Percentiles rank a stretch among this genome's conserved stretches.
phyloP scores from a whole-genome alignment of 2,888 invertebrate species.

The Lasius platythorax region DNA sequence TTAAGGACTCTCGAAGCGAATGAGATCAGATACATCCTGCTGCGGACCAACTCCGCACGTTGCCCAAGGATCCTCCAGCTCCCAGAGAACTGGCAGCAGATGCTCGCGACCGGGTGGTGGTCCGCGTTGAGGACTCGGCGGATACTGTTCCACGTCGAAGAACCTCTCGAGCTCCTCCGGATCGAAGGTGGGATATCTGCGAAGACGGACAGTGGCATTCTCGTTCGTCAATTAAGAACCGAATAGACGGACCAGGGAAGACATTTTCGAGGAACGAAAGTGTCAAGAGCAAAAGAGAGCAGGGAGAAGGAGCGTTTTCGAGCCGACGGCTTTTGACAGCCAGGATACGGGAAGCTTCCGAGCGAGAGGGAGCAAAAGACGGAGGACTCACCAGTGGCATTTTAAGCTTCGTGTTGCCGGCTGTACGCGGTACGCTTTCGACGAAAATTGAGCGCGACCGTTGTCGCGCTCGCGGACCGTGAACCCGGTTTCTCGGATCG shows the following conservation, averaged over 20 bases:
- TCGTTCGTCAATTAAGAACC: background rate
- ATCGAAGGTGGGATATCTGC: slow-evolving; percentile 57
- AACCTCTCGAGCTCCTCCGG: slow-evolving; percentile 78
- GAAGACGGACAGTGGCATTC: slow-evolving; percentile 19
- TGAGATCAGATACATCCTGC: slow-evolving; percentile 73
- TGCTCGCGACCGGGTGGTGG: slow-evolving; percentile 75
- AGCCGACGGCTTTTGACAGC: slow-evolving; percentile 47
- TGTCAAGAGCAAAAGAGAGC: background rate
- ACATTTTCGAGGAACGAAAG: background rate
- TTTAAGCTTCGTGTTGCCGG: slow-evolving; percentile 81
- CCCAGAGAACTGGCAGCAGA: slow-evolving; percentile 79
- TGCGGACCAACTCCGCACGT: slow-evolving; percentile 44
- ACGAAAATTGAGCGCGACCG: slow-evolving; percentile 57
- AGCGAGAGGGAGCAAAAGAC: slow-evolving; percentile 35
- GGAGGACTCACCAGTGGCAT: slow-evolving; percentile 80
- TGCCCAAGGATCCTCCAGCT: slow-evolving; percentile 80
- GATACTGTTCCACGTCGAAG: slow-evolving; percentile 75
- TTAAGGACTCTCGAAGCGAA: slow-evolving; percentile 69
- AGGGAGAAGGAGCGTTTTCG: slow-evolving; percentile 4
- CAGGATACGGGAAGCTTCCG: slow-evolving; percentile 31
- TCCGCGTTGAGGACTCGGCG: slow-evolving; percentile 57
- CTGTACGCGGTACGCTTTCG: slow-evolving; percentile 52
- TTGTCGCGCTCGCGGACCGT: slow-evolving; percentile 37
- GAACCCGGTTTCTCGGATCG: background rate
- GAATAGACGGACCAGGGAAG: background rate